phyloP scores from a whole-genome alignment of 2,888 invertebrate genomes.

The Ormyrus nitidulus region DNA sequence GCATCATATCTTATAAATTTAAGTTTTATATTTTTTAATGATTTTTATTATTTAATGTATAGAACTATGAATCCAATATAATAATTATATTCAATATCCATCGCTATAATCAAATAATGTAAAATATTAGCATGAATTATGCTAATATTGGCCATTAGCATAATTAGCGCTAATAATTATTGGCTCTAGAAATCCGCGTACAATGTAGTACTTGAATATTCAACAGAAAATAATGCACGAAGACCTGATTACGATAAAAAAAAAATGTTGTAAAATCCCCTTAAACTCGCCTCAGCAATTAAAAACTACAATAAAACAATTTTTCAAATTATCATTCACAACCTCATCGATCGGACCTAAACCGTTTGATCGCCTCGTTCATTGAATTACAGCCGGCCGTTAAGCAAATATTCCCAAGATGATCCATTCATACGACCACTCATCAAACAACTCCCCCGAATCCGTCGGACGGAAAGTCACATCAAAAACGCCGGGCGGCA shows the following conservation, averaged over 20 bases:
- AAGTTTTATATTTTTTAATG: no score
- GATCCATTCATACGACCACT: not conserved
- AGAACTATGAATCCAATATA: not conserved
- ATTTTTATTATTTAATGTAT: no score
- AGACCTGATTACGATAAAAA: conserved; percentile 5
- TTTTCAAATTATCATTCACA: not conserved
- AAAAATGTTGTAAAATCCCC: not conserved
- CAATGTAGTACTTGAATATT: conserved; percentile 16
- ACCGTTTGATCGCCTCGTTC: not conserved
- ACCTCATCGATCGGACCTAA: not conserved
- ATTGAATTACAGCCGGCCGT: not conserved
- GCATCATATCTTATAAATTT: no score
- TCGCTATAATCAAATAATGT: conserved; percentile 27
- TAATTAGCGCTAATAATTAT: conserved; percentile 39
- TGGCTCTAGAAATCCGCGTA: conserved; percentile 16
- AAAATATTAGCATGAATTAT: conserved; percentile 41
- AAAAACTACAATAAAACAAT: not conserved
- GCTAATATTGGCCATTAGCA: conserved; percentile 36
- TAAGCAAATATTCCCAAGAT: not conserved
- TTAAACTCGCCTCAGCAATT: not conserved
- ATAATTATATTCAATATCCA: conserved; percentile 17
- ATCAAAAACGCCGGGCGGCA: not conserved
- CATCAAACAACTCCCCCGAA: not conserved
- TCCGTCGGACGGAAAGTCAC: not conserved
- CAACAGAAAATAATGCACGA: conserved; percentile 15